Base-by-base conservation (phyloP, 2,888 invertebrate genomes). In the Macrosiphum euphorbiae region DNA sequence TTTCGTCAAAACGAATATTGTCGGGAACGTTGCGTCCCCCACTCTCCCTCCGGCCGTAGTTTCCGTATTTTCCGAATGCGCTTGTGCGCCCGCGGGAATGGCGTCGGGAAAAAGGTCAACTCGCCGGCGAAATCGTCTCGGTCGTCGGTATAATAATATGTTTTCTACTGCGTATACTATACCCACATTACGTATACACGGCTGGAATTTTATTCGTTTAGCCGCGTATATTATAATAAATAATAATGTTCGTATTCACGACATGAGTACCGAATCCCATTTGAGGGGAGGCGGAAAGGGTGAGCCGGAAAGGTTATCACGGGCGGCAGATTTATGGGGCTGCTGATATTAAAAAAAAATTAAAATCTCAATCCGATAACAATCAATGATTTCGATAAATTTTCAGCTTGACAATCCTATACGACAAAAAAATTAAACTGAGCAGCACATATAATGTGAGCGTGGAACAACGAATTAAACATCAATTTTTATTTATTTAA, bases 41-140 rank as follows among this genome's bases (percentile, higher is more conserved):
- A 10, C 47, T 84, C 3, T 44, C 91, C 55, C 84, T 52, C 41
- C 78, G 41, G 78, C 50, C 67, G 26, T 78, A 90, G 44, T 61
- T 28, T 3, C 61, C n/a, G 44, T 47, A 35, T 67, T 67, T 47
- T 90, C 50, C 90, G 78, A 50, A n/a, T 78, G 90, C 50, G 61
- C 47, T 67, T 47, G 90, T 47, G 67, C 90, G 90, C 52, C 24
- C 47, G 28, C 47, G 89, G 24, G 41, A 41, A 58, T 41, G 58
- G 88, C 47, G 35, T 67, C 55, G 67, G 67, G 50, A 50, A 91
- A 91, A 85, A 91, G 91, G 91, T 91, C 84, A 91, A 91, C 91
- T 52, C 84, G 84, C 41, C 52, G 16, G n/a, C 67, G 55, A 67
- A 90, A 90, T 47, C 47, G 26, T 44, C 44, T 61, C 44, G 61